A percentile compares a stretch with the other conserved stretches of the same genome.
phyloP scores from a whole-genome alignment of 2,113 vertebrate species.

The Oncorhynchus kisutch region DNA sequence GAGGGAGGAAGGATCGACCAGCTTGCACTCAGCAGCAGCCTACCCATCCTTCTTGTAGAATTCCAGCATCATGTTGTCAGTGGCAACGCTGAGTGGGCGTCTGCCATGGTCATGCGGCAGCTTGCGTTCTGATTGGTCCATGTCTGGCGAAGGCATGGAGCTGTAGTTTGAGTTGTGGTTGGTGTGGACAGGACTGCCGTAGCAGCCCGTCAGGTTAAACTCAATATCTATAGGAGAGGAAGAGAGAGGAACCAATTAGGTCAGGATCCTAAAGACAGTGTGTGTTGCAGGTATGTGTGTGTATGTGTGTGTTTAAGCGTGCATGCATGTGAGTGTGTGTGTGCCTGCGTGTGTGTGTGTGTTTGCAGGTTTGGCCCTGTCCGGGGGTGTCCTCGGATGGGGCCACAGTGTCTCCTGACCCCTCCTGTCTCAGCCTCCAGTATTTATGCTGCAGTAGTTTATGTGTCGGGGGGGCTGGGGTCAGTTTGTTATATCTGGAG shows the following conservation, averaged over 20 bases:
- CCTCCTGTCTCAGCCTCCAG: too few species aligned
- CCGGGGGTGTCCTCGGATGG: too few species aligned
- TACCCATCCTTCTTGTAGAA: slow-evolving; percentile 99
- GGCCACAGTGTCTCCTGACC: too few species aligned
- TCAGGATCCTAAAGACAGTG: slow-evolving; percentile 10
- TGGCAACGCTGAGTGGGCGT: slow-evolving; percentile 96
- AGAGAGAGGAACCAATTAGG: slow-evolving; percentile 16
- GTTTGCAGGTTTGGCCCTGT: too few species aligned
- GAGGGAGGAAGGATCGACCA: neutral
- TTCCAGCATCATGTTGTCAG: slow-evolving; percentile 99
- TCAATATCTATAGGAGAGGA: slow-evolving; percentile 85
- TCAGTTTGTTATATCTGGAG: too few species aligned
- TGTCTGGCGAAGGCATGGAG: slow-evolving; percentile 96
- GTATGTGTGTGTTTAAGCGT: neutral
- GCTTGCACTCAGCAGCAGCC: slow-evolving; percentile 39
- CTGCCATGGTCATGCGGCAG: slow-evolving; percentile 89
- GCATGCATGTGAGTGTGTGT: neutral
- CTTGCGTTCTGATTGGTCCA: slow-evolving; percentile 90
- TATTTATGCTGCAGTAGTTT: too few species aligned
- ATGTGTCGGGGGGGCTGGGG: too few species aligned
- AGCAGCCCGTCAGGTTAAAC: slow-evolving; percentile 94
- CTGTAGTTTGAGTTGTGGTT: slow-evolving; percentile 99
- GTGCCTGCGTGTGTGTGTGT: neutral
- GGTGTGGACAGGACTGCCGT: slow-evolving; percentile 92
- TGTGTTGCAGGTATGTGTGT: slow-evolving; percentile 1